Conservation (phyloP, 2,113 vertebrate species). For the Otus sunia region DNA sequence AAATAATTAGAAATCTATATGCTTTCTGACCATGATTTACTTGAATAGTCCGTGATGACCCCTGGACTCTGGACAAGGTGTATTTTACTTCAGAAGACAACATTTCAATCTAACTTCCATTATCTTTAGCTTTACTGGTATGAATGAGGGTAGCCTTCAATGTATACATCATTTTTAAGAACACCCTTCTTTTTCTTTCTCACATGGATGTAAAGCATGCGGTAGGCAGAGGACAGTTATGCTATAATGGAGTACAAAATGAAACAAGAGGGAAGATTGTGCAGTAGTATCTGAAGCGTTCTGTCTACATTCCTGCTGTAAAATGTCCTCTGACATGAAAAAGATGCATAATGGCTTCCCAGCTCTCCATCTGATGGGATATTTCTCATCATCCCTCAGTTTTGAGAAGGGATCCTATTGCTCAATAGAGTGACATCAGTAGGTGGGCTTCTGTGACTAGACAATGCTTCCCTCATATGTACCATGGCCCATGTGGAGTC, state of each 20-base stretch:
- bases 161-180: background rate
- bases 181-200: background rate
- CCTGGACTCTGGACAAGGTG: background rate
- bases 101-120: background rate
- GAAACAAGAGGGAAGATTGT: background rate
- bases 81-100: background rate
- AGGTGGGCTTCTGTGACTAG: background rate
- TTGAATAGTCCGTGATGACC: background rate
- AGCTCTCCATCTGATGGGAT: background rate
- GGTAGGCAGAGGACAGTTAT: background rate
- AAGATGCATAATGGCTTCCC: background rate
- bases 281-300: background rate
- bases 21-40: background rate
- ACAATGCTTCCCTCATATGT: background rate
- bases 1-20: background rate
- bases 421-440: background rate
- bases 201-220: background rate
- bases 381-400: background rate
- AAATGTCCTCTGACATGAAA: background rate
- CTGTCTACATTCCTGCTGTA: background rate
- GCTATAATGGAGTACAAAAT: background rate
- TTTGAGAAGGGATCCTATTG: background rate
- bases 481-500: background rate
- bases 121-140: background rate
- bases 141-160: background rate